Evolutionary conservation across 53 echinoderm and acorn worm genomes (phyloP), one percentile per base, ranked within the genome.

Genomic region (Antedon mediterranea): DNA sequence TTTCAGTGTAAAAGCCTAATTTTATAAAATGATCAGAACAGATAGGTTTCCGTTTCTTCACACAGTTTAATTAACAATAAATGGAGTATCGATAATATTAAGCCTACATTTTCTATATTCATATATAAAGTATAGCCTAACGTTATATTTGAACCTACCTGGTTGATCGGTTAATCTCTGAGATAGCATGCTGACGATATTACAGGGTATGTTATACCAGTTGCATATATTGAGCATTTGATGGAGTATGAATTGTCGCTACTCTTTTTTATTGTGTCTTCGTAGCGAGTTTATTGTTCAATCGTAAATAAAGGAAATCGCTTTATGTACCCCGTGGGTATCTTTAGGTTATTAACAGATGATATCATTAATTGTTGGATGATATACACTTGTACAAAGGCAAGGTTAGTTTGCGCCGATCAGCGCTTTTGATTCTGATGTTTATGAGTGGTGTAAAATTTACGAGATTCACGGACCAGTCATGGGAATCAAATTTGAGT

Each of bases 251-350:
- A 26, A 57, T 57, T 57, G 57, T 57, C 57, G 57, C 57, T 57
- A 57, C 57, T 57, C 57, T 57, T 11, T 57, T 57, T 57, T 57
- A 57, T 57, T 57, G 57, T 57, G 57, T 57, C 57, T 57, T 57
- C 57, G 41, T 57, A 57, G 7, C 57, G 9, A 57, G 57, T 57
- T 57, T 57, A 57, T 57, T 57, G 57, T 57, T 57, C 57, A 57
- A 57, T 57, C 57, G 57, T 57, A 57, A 57, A 57, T 57, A 57
- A 57, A 57, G 57, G 57, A 57, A 57, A 57, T 57, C 57, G 57
- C 20, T 57, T 57, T 57, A 57, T 57, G 57, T 57, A 57, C 57
- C 57, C 57, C 57, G 57, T 57, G 57, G 57, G 57, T 57, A 57
- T 57, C 57, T 57, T 57, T 57, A 57, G 9, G 57, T 57, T 57